Conservation (phyloP, 2,113 vertebrate genomes). For the Sinocyclocheilus maitianheensis region DNA sequence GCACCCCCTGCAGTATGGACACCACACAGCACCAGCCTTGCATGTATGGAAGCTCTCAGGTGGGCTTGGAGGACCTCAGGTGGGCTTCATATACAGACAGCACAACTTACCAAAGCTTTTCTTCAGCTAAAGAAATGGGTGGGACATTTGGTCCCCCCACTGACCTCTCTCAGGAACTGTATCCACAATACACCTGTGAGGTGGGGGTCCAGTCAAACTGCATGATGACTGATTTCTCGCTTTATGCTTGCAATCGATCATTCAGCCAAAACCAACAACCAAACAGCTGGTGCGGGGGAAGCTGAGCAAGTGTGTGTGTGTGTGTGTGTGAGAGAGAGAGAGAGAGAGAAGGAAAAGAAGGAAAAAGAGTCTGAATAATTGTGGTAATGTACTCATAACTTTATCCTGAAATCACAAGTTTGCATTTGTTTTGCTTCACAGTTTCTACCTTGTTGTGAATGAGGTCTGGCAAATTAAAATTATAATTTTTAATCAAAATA, state of each 20-base stretch:
- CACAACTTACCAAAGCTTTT: slow-evolving; percentile 31
- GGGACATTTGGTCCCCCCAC: slow-evolving; percentile 17
- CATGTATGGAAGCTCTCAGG: slow-evolving; percentile 41
- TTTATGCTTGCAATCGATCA: slow-evolving; percentile 33
- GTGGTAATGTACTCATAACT: neutral
- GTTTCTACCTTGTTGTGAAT: neutral
- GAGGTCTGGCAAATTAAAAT: too few species aligned
- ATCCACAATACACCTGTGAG: slow-evolving; percentile 52
- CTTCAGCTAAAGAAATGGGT: slow-evolving; percentile 35
- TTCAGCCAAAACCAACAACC: slow-evolving; percentile 20
- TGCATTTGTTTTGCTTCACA: neutral
- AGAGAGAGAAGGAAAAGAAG: neutral
- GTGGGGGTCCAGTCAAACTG: slow-evolving; percentile 27
- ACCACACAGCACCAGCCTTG: slow-evolving; percentile 32
- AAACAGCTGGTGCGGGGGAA: slow-evolving; percentile 33
- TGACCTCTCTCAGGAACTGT: slow-evolving; percentile 39
- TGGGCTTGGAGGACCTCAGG: slow-evolving; percentile 23
- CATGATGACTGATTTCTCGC: slow-evolving; percentile 32
- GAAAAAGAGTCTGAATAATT: neutral
- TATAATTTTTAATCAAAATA: neutral
- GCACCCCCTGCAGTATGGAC: slow-evolving; percentile 34
- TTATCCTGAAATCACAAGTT: slow-evolving; percentile 11
- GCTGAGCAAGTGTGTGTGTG: neutral
- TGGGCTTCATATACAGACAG: slow-evolving; percentile 48
- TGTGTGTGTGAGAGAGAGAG: neutral